A percentile compares a stretch with the other conserved stretches of the same genome.
Evolutionary conservation across 2,888 invertebrate genomes (phyloP).

Genomic region (Acanthacorydalis orientalis): DNA sequence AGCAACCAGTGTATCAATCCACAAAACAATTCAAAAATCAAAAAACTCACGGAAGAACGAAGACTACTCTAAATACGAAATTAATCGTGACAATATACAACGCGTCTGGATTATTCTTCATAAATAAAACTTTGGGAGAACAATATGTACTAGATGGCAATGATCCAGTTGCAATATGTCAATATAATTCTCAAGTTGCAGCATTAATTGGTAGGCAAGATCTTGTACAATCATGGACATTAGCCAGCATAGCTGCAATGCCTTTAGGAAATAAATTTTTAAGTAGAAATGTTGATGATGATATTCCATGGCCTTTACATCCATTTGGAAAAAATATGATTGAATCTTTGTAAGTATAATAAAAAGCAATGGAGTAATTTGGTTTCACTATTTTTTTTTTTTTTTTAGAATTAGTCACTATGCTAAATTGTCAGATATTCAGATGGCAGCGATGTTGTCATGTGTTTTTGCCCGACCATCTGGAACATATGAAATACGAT

Average conservation of each 20-base stretch:
- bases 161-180: conserved; percentile 51
- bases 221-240: conserved; percentile 73
- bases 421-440: conserved; percentile 66
- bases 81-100: conserved; percentile 60
- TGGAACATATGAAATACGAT: conserved; percentile 15
- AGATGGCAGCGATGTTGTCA: conserved; percentile 86
- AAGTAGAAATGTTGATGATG: conserved; percentile 34
- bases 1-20: conserved; percentile 5
- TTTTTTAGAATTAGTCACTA: conserved; percentile 56
- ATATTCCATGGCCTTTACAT: conserved; percentile 62
- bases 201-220: conserved; percentile 60
- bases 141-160: conserved; percentile 52
- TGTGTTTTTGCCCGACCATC: conserved; percentile 63
- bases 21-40: conserved; percentile 11
- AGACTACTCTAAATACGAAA: conserved; percentile 18
- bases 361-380: neutral
- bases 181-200: conserved; percentile 62
- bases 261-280: conserved; percentile 17
- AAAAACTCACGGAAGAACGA: conserved; percentile 15
- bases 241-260: conserved; percentile 55
- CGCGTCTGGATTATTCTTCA: conserved; percentile 55
- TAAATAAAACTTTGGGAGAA: conserved; percentile 65
- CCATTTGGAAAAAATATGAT: conserved; percentile 76
- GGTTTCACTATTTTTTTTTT: conserved; percentile 2
- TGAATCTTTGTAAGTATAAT: conserved; percentile 58